Base-by-base conservation (phyloP, 1,140 invertebrate species). In the Samia ricini region DNA sequence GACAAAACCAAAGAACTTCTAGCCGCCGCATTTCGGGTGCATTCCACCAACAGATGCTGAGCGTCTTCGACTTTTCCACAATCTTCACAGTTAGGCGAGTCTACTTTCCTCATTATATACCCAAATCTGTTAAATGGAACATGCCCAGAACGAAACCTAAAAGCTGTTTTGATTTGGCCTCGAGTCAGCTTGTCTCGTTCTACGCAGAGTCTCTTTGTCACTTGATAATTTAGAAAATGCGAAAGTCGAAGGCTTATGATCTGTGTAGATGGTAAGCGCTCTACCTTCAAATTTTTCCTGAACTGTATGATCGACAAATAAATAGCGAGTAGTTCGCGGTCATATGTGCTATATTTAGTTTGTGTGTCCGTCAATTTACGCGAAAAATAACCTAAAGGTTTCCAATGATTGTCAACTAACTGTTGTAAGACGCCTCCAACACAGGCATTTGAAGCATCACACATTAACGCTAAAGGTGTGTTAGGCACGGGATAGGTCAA, bases 401-500 rank as follows among this genome's bases (percentile, higher is more conserved):
- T 29, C 64, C 58, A 64, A 48, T 23, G 49, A 10, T 33, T 18
- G 29, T 56, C 33, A 4, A 56, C 19, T 21, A 33, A 18, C 24
- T 66, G 64, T 52, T 66, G 64, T 18, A 66, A n/a, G 50, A 66
- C 64, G 8, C 54, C 64, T 7, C 64, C 64, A 4, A 48, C 54
- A 22, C 24, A 57, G 1, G 12, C 48, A 15, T 56, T 20, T 3
- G 64, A 66, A 12, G 20, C n/a, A 23, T 65, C 63, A n/a, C 33
- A 48, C 55, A 55, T 55, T 19, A 49, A 49, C 4, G 48, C 48
- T 19, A 54, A 20, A 2, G 51, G 18, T 10, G 21, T 20, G 20
- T 54, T 22, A 19, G 51, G 51, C 10, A 21, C 8, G 6, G 80
- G 77, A 60, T 78, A 74, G 3, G 74, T 66, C 12, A 86, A 56